These are phyloP conservation scores for Turritopsis dohrnii DNA, from an alignment of 30 jellyfish, hydroid and myxozoan genomes.

Conservation along the genomic window DNA sequence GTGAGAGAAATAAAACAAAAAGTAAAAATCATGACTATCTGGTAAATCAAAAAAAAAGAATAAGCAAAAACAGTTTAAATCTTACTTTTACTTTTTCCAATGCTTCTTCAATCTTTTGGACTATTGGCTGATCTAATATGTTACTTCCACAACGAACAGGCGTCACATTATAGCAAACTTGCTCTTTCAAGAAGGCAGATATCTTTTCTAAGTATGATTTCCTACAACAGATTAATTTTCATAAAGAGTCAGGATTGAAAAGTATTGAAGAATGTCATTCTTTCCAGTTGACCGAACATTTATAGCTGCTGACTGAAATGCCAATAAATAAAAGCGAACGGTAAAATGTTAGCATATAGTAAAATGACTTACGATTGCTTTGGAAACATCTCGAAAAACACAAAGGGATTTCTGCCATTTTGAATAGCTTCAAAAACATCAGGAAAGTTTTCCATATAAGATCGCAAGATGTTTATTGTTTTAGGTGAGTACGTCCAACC, in stretches of 20 bases:
- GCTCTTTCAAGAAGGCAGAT: constrained; percentile 35
- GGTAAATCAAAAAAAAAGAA: no score
- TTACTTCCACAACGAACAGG: constrained; percentile 80
- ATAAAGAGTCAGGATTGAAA: neutral
- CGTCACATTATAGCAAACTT: constrained; percentile 41
- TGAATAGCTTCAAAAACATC: constrained; percentile 55
- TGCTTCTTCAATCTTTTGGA: constrained; percentile 49
- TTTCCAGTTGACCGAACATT: neutral
- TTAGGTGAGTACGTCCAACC: constrained; percentile 76
- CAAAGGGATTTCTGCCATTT: constrained; percentile 31
- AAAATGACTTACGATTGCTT: constrained; percentile 25
- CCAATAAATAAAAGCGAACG: neutral
- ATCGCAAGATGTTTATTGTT: constrained; percentile 55
- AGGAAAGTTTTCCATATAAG: constrained; percentile 67
- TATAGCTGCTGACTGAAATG: no score
- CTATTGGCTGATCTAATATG: constrained; percentile 57
- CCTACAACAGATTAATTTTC: constrained; percentile 32
- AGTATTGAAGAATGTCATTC: neutral
- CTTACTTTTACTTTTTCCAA: constrained; percentile 57
- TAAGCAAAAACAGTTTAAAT: no score
- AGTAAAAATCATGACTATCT: neutral
- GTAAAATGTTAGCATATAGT: neutral
- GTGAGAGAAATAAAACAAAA: neutral
- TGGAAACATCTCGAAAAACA: constrained; percentile 54
- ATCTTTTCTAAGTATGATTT: constrained; percentile 53